Base-by-base conservation (phyloP, 2,113 vertebrate species). In the Anarrhichthys ocellatus region DNA sequence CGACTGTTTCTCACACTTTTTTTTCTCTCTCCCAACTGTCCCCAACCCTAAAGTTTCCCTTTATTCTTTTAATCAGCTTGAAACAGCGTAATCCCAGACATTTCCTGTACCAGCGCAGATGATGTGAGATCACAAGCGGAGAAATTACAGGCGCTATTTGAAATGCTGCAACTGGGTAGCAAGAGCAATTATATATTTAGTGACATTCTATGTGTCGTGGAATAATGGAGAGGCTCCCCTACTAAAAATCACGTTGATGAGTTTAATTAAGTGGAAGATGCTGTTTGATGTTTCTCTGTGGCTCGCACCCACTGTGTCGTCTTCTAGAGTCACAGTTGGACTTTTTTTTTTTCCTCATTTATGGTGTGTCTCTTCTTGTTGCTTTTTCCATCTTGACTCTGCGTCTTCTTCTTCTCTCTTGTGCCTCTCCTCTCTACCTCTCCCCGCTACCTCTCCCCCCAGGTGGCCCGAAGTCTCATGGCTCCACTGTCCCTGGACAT, bases 401-500 rank as follows among this genome's bases (percentile, higher is more conserved):
- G 2, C 15, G 20, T 56, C 69, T 61, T 22, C 24, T 62, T 56
- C 52, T 56, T 64, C 54, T 34, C 20, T 42, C 27, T 56, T 62
- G 22, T 74, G 61, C 20, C 42, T 81, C 54, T 76, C 50, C 52
- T 36, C 59, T 44, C 46, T 82, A 0, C 15, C 24, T 80, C 27
- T 76, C 58, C 24, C 72, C 90, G n/a, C n/a, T n/a, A n/a, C n/a
- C n/a, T 80, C 27, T 76, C 58, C 24, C 72, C 90, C 61, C 95
- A 99, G 91, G 97, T 99, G 85, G 95, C 96, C 69, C 94, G 97
- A 71, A 99, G 98, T 89, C 93, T 99, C 71, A 96, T 96, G 72
- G 96, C 96, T 4, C 97, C 98, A 0, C 91, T 99, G 78, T 96
- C 95, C 44, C 96, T 97, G 92, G 97, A 99, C 87, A 98, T 99